Conservation (phyloP, 2,113 vertebrate species). For the Tichodroma muraria region DNA sequence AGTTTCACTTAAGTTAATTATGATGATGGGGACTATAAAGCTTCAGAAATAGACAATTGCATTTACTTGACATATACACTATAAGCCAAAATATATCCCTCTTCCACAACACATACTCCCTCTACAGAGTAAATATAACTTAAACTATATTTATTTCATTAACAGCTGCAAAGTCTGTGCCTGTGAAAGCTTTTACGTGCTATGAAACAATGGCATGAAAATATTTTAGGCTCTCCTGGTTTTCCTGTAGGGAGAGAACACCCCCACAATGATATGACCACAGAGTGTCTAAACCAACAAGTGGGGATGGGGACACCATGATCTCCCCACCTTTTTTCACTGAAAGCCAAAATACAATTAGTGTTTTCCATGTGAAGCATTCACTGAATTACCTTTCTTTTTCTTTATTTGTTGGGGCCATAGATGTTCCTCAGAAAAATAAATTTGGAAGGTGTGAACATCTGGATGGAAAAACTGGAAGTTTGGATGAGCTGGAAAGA, state of each 20-base stretch:
- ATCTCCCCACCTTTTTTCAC: rapidly evolving
- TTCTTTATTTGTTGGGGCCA: neutral
- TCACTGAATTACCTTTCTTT: neutral
- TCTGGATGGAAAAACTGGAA: neutral
- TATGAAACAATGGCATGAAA: neutral
- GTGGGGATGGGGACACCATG: neutral
- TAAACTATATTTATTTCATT: neutral
- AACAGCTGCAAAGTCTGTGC: neutral
- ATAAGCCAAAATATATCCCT: neutral
- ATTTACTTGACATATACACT: neutral
- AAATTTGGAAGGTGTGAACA: neutral
- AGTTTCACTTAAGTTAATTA: conserved; percentile 30
- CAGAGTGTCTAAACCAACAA: neutral
- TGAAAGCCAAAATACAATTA: neutral
- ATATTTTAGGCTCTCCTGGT: neutral
- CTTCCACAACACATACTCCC: neutral
- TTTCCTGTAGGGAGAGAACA: neutral
- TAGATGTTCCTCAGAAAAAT: neutral
- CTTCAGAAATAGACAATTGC: neutral
- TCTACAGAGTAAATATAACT: neutral
- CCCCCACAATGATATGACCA: neutral
- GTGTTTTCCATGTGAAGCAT: neutral
- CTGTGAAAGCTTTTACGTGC: neutral
- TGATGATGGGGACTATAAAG: neutral
- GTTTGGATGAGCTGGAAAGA: neutral